Base-by-base conservation (phyloP, 2,797 vertebrate species). In the Trachurus trachurus region DNA sequence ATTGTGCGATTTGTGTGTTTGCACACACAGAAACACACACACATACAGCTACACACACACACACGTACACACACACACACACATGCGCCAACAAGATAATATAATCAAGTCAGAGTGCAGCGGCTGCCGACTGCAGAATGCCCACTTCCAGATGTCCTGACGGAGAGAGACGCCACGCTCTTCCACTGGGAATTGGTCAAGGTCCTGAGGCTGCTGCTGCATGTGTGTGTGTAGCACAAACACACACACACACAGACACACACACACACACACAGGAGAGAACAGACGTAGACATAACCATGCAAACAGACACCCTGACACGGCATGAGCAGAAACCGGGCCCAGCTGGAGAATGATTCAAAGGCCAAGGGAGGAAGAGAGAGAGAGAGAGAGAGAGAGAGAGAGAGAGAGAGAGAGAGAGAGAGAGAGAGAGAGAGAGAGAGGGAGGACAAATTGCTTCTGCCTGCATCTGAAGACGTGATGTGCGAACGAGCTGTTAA, bases 111-210 rank as follows among this genome's bases (percentile, higher is more conserved):
- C 95, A 96, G 97, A 95, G 96, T 92, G 93, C 93, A 96, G 96
- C 49, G 96, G 95, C 95, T 96, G 96, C 95, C 89, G 91, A 94
- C 95, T 96, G 95, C 94, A 94, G 94, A 95, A 96, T 93, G 95
- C 96, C 96, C 94, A 93, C 94, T 97, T 98, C 97, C 98, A 99
- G 97, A 98, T 99, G 98, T 97, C 83, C 89, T 94, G 94, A 96
- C 93, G 58, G 83, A 87, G 89, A 88, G 87, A 91, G 91, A 95
- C 91, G 91, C 95, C 93, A 94, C 92, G 71, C 73, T 94, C 94
- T 94, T 95, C 95, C 91, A 88, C 93, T 90, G 93, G 94, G 95
- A 94, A 92, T 92, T 93, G 94, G 90, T 95, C 94, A 96, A 94
- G 94, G 94, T 95, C 95, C 93, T 93, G 90, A 85, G 88, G 89